These are phyloP conservation scores for Bugula neritina DNA, from an alignment of 2,888 invertebrate genomes.

Conservation along the genomic window DNA sequence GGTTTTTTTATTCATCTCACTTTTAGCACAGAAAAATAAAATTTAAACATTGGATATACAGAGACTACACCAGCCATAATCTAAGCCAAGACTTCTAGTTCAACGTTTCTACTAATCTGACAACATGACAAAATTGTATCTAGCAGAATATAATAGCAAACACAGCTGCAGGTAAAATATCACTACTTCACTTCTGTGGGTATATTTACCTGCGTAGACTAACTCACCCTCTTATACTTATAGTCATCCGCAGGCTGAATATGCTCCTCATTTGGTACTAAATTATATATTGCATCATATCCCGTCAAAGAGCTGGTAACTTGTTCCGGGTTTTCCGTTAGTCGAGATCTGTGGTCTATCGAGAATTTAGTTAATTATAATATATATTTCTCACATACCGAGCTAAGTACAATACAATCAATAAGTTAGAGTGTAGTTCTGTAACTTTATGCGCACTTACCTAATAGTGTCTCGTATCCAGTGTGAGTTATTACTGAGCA, in stretches of 20 bases:
- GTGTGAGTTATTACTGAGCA: slow-evolving; percentile 40
- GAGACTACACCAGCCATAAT: too few species aligned
- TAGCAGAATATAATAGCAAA: too few species aligned
- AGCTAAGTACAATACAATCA: background rate
- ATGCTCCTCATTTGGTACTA: slow-evolving; percentile 69
- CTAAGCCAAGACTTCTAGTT: too few species aligned
- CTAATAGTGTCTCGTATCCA: slow-evolving; percentile 35
- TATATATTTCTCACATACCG: background rate
- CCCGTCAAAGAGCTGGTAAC: background rate
- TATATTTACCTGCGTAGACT: background rate
- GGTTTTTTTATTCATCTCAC: too few species aligned
- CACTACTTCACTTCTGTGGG: too few species aligned
- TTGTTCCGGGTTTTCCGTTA: background rate
- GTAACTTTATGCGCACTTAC: slow-evolving; percentile 32
- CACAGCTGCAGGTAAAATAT: too few species aligned
- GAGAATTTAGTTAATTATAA: background rate
- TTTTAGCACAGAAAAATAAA: too few species aligned
- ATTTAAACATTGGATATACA: too few species aligned
- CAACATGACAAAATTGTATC: too few species aligned
- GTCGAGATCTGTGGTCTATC: background rate
- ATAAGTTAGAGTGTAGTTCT: slow-evolving; percentile 6
- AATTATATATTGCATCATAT: slow-evolving; percentile 61
- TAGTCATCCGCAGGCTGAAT: slow-evolving; percentile 61
- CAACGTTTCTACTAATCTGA: too few species aligned
- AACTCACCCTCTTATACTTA: slow-evolving; percentile 57